Percentiles rank a stretch among this genome's conserved stretches.
Conservation (phyloP, 2,797 vertebrate species). For the Lacerta agilis region DNA sequence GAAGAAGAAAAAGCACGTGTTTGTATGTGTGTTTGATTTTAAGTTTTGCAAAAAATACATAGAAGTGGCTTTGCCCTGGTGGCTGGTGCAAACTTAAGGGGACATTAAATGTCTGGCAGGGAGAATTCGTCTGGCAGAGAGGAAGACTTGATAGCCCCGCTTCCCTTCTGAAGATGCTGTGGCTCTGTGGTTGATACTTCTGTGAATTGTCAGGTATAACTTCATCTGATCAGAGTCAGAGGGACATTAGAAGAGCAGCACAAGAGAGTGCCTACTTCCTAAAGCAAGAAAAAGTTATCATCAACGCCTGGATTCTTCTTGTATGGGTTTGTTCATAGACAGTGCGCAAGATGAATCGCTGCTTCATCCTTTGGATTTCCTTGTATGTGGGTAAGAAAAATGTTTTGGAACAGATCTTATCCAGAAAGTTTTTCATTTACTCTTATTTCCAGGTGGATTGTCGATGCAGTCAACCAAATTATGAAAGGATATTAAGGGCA, state of each 20-base stretch:
- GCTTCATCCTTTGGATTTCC: background rate
- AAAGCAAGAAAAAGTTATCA: background rate
- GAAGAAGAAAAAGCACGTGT: background rate
- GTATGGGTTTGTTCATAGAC: background rate
- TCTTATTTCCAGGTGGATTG: background rate
- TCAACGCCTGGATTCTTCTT: background rate
- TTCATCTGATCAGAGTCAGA: background rate
- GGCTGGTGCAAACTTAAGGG: no score
- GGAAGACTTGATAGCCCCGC: no score
- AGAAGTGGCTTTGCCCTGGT: no score
- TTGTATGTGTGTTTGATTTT: background rate
- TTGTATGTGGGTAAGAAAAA: background rate
- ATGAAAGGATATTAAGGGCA: background rate
- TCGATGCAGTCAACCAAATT: background rate
- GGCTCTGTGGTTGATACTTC: background rate
- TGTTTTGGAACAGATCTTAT: background rate
- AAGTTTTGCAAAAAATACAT: no score
- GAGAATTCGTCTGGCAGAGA: background rate
- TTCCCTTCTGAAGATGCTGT: background rate
- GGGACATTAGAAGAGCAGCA: background rate
- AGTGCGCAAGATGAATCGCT: background rate
- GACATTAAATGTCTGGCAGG: background rate
- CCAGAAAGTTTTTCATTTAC: background rate
- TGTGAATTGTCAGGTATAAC: background rate
- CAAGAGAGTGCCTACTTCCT: background rate